These are phyloP conservation scores for Cynaeus angustus DNA, from an alignment of 2,888 invertebrate genomes.

Conservation along the genomic window DNA sequence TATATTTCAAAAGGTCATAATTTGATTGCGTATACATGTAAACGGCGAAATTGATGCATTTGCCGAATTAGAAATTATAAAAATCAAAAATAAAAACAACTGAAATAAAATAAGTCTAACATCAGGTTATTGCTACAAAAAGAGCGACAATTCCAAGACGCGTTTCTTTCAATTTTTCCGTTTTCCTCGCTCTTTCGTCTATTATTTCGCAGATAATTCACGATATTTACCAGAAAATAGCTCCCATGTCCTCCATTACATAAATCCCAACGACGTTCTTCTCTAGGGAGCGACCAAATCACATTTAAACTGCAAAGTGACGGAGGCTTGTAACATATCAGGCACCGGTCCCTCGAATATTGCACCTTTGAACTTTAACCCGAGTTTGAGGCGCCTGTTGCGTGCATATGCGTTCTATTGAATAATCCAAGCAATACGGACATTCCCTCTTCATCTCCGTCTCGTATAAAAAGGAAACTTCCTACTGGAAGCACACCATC, in stretches of 20 bases:
- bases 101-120: neutral
- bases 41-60: slow-evolving; percentile 54
- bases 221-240: slow-evolving; percentile 41
- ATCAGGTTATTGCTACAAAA: neutral
- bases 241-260: slow-evolving; percentile 29
- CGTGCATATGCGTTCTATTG: slow-evolving; percentile 48
- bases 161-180: slow-evolving; percentile 24
- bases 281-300: slow-evolving; percentile 40
- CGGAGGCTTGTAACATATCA: slow-evolving; percentile 37
- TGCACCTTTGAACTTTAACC: slow-evolving; percentile 45
- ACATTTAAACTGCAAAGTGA: slow-evolving; percentile 47
- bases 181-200: slow-evolving; percentile 11
- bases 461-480: slow-evolving; percentile 37
- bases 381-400: slow-evolving; percentile 45
- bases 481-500: slow-evolving; percentile 44
- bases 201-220: slow-evolving; percentile 39
- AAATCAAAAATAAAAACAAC: too few species aligned
- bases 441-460: slow-evolving; percentile 26
- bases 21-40: slow-evolving; percentile 58
- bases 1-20: slow-evolving; percentile 58
- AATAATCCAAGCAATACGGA: slow-evolving; percentile 40
- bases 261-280: slow-evolving; percentile 38
- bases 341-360: slow-evolving; percentile 35
- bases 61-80: slow-evolving; percentile 57
- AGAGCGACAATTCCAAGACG: neutral